A percentile compares a stretch with the other conserved stretches of the same genome.
These are phyloP conservation scores for Podargus strigoides DNA, from an alignment of 2,797 vertebrate genomes.

Conservation along the genomic window DNA sequence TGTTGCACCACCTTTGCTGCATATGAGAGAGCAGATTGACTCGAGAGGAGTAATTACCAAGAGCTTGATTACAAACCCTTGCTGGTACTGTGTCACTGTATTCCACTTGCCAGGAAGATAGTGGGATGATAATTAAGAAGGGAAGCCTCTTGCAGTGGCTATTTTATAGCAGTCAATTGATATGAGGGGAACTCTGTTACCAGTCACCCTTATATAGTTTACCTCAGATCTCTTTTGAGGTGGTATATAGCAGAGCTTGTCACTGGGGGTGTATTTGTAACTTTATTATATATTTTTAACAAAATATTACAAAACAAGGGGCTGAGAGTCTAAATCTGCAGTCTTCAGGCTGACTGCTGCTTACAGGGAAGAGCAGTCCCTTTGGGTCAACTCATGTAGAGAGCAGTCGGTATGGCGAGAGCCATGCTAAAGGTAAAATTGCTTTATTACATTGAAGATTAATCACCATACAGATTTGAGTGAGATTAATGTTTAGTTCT, in stretches of 20 bases:
- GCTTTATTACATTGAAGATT: neutral
- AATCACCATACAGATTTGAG: neutral
- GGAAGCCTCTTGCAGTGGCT: neutral
- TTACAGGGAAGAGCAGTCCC: neutral
- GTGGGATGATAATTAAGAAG: neutral
- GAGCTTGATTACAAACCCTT: neutral
- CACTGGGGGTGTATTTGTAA: neutral
- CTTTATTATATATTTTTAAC: neutral
- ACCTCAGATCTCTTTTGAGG: neutral
- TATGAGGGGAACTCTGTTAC: neutral
- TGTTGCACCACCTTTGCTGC: slow-evolving; percentile 11
- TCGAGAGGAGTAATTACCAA: slow-evolving; percentile 36
- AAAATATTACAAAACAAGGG: neutral
- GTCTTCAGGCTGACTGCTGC: neutral
- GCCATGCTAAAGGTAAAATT: neutral
- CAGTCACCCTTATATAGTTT: neutral
- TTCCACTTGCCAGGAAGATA: slow-evolving; percentile 30
- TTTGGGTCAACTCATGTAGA: neutral
- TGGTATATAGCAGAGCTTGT: neutral
- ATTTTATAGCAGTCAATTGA: neutral
- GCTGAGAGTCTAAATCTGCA: neutral
- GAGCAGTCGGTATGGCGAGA: neutral
- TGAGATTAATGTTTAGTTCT: neutral
- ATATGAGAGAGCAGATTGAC: slow-evolving; percentile 32
- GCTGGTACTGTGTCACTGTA: neutral